Base-by-base conservation (phyloP, 2,888 invertebrate species). In the Cerastis rubricosa region DNA sequence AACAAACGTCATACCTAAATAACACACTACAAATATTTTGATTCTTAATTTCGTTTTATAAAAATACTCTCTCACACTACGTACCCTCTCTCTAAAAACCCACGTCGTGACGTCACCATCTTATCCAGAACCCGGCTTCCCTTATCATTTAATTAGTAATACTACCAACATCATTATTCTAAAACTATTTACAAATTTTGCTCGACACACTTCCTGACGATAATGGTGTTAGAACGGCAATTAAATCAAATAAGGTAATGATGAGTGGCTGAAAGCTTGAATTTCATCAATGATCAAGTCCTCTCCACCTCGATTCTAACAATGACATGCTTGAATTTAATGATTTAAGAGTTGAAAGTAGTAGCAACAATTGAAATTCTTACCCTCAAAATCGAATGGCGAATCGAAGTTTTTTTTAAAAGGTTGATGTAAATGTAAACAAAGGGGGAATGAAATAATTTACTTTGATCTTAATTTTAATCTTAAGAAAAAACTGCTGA, bases 271-370 rank as follows among this genome's bases (percentile, higher is more conserved):
- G 88, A 81, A 95, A 94, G 94, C 94, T 95, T 94, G 95, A 95
- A 95, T 96, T 96, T 95, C 95, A 96, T 96, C 96, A 96, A 96
- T 96, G 96, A 96, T 92, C 92, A 91, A 90, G 90, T 90, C 76
- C 86, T 75, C 82, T 81, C 84, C 80, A 79, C 75, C 76, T 81
- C 81, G 51, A 82, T 83, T 79, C 77, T 84, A 73, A 88, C 87
- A 88, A 88, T 87, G 87, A 88, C 89, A 80, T 80, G 83, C 77
- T 83, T 71, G 77, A 83, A 74, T 88, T 61, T 73, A 86, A 87
- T 85, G 83, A 82, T 84, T 74, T 71, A 74, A 83, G 82, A 85
- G 85, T 78, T 78, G 83, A 76, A 73, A 49, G 79, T 79, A 87
- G 88, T 89, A 93, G 93, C 92, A 93, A 92, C 91, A 89, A 88